Base-by-base conservation (phyloP, 2,888 invertebrate genomes). In the Gandaritis pyraliata region DNA sequence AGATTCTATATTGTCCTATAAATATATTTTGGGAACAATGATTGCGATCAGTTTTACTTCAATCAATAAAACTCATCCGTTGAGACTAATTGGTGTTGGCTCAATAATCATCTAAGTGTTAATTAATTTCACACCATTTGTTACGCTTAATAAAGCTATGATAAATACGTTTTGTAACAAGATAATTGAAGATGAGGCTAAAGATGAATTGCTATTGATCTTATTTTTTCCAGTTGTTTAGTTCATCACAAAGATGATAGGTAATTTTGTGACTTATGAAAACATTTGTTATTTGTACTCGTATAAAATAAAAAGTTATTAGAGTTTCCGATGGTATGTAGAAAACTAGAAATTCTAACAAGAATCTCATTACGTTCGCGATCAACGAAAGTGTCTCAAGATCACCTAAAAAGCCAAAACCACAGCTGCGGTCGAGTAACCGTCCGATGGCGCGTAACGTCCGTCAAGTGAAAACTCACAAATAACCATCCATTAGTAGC, bases 381-480 rank as follows among this genome's bases (percentile, higher is more conserved):
- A 62, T 47, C 67, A 67, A 66, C 64, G 72, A 72, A 73, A 73
- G 72, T 72, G 67, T 67, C 58, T 61, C 68, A 67, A 56, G 57
- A 65, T 64, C 68, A 61, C 59, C 61, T 63, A 66, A 66, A 69
- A 69, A 62, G 46, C 61, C 66, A n/a, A 68, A 63, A 71, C 69
- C 69, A 63, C 68, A 66, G 62, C 61, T 61, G 65, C 55, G 61
- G 67, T 63, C 53, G 65, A 75, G 72, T 71, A 71, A 71, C 63
- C 69, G 72, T 65, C 72, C 83, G 75, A 76, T 82, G 82, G 88
- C 79, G 89, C 88, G 88, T 88, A 88, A 85, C 90, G 78, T 76
- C 75, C 83, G 80, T 81, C 84, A 80, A 90, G 92, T 89, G 92
- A 91, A 92, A 91, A 87, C 87, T 85, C 74, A 85, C 85, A 90